Evolutionary conservation across 2,888 invertebrate genomes (phyloP), one percentile per base, ranked within the genome.

Genomic region (Andrena trimmerana): DNA sequence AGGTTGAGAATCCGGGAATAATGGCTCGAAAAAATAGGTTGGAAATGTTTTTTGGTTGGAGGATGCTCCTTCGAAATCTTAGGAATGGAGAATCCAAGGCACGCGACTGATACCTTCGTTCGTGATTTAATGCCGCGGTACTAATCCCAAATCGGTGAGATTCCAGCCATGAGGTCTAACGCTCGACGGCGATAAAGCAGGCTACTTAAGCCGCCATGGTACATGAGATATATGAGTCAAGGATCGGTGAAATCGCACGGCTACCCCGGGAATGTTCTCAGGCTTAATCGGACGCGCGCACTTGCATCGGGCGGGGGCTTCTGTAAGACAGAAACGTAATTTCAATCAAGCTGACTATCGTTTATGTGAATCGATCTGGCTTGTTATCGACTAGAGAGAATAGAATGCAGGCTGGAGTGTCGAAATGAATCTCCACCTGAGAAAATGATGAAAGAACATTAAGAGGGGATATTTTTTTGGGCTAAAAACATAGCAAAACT

Each of bases 191-290:
- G 88, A 88, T 88, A 88, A 88, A 88, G 88, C 88, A 88, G 80
- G 76, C 87, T 85, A 88, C 88, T 88, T 88, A 88, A 88, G 88
- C 88, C 88, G 83, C 63, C 80, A 60, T 78, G 88, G 81, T 79
- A 80, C 80, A 68, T 63, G 80, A 87, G 86, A 88, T 88, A 88
- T 88, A 88, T 88, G 82, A 83, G 81, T 71, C 81, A 72, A 78
- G 87, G 83, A 87, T 86, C 83, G 88, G 80, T 70, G 87, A 87
- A 88, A 88, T 88, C 88, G 81, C 71, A 76, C 54, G 50, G 81
- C n/a, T 81, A 78, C 78, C 75, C 48, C 65, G 69, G 62, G 78
- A 78, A 78, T 84, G 84, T 86, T 85, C 81, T 85, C 82, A 75
- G 86, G 87, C 85, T 88, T 88, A 85, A 88, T 86, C 88, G 71